Base-by-base conservation (phyloP, 2,888 invertebrate genomes). In the Baccha elongata region DNA sequence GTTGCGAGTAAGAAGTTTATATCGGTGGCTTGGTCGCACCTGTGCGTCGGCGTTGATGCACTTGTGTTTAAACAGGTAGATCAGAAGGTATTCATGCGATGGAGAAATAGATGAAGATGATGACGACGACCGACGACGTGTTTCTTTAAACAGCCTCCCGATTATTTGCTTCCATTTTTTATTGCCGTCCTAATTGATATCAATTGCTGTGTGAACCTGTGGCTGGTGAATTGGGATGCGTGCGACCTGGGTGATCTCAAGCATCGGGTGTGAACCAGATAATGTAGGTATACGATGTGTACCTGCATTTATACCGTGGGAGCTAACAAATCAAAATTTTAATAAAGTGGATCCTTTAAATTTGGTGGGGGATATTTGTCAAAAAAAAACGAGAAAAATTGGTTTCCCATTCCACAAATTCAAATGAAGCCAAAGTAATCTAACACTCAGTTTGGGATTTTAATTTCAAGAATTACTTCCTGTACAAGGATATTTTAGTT, bases 151-250 rank as follows among this genome's bases (percentile, higher is more conserved):
- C 83, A 83, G 37, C 58, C 72, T 62, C 13, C n/a, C 64, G 83
- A 83, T 83, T 83, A 83, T 78, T 83, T 83, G 83, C 83, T 68
- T 83, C 72, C 72, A 83, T 68, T 83, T n/a, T 83, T 78, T 76
- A 83, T 83, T 68, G 78, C 72, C 73, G 68, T 78, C 83, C 83
- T 83, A 83, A 83, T 83, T 83, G 78, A 78, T 73, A 78, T 83
- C 78, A 83, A 83, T 83, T 83, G 72, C 83, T 83, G 83, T 83
- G 83, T 83, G 83, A 83, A 83, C 83, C 83, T 72, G 78, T 69
- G 78, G 64, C 64, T 78, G n/a, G 76, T 46, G 67, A 79, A 65
- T 65, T 73, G 67, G 42, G 32, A 83, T 83, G 72, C 73, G 62
- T 78, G 64, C 83, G 72, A 83, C 83, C 83, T 73, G 83, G 83